These are phyloP conservation scores for Mormyrus hasselquistii DNA, from an alignment of 2,797 vertebrate genomes.

Conservation along the genomic window DNA sequence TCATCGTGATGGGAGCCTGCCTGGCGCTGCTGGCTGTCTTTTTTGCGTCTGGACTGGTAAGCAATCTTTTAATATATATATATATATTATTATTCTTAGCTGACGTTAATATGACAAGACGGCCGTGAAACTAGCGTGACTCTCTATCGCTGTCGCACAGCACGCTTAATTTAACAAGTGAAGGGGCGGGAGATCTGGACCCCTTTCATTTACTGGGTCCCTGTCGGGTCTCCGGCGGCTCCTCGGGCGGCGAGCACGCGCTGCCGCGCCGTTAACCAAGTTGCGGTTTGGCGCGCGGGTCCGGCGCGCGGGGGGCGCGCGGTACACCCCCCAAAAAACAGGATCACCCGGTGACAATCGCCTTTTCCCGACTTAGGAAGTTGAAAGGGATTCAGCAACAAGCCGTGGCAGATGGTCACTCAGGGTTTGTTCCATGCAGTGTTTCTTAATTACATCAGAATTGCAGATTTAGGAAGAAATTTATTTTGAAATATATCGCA, in stretches of 20 bases:
- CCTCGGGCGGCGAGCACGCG: not conserved
- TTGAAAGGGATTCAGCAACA: not conserved
- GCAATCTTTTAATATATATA: slow-evolving; percentile 37
- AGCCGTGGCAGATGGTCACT: not conserved
- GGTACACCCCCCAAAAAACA: not conserved
- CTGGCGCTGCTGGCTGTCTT: slow-evolving; percentile 89
- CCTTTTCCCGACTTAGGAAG: not conserved
- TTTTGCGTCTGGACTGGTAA: slow-evolving; percentile 95
- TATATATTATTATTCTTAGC: not conserved
- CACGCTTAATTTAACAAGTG: slow-evolving; percentile 20
- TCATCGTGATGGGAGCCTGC: slow-evolving; percentile 95
- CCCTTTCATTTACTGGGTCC: not conserved
- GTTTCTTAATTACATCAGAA: slow-evolving; percentile 3
- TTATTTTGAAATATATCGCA: not conserved
- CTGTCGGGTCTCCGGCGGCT: not conserved
- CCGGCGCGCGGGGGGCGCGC: not conserved
- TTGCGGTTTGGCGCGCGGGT: not conserved
- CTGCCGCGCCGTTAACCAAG: not conserved
- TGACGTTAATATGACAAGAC: slow-evolving; percentile 1
- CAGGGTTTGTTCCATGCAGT: not conserved
- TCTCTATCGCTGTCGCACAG: not conserved
- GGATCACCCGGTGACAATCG: not conserved
- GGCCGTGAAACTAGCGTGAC: slow-evolving; percentile 11
- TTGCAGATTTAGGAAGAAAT: not conserved
- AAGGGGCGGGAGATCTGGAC: not conserved